Conservation (phyloP, 2,888 invertebrate genomes). For the Scaptomyza flava region DNA sequence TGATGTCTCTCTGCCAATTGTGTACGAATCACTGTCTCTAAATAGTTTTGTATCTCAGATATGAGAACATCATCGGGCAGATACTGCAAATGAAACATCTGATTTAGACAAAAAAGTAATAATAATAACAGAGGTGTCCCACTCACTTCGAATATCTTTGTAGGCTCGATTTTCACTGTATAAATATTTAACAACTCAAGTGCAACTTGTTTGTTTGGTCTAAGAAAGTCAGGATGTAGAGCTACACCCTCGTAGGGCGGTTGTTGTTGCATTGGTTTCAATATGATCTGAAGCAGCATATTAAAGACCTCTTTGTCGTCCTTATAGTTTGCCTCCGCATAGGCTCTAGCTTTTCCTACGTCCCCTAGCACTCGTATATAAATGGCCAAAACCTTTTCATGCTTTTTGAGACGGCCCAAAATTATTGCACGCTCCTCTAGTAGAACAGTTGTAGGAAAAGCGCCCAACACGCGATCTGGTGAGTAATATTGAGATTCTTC, state of each 20-base stretch:
- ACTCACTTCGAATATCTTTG: conserved; percentile 87
- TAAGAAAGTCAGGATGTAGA: conserved; percentile 87
- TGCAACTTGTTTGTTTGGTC: conserved; percentile 92
- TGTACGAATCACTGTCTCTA: conserved; percentile 91
- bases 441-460: conserved; percentile 93
- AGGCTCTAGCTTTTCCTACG: conserved; percentile 92
- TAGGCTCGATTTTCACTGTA: conserved; percentile 93
- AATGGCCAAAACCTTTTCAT: conserved; percentile 96
- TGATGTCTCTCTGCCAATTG: conserved; percentile 90
- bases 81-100: conserved; percentile 85
- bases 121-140: too few species aligned
- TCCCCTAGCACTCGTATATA: conserved; percentile 96
- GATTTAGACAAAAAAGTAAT: background rate
- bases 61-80: conserved; percentile 93
- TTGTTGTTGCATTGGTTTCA: conserved; percentile 84
- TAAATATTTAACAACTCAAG: conserved; percentile 92
- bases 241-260: conserved; percentile 82
- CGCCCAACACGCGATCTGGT: conserved; percentile 93
- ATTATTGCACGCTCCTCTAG: conserved; percentile 98
- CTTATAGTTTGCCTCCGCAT: conserved; percentile 90
- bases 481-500: conserved; percentile 92
- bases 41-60: conserved; percentile 90
- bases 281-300: conserved; percentile 84
- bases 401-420: conserved; percentile 93
- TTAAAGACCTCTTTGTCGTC: conserved; percentile 82